phyloP scores from a whole-genome alignment of 2,888 invertebrate genomes.

The Phaonia tiefii region DNA sequence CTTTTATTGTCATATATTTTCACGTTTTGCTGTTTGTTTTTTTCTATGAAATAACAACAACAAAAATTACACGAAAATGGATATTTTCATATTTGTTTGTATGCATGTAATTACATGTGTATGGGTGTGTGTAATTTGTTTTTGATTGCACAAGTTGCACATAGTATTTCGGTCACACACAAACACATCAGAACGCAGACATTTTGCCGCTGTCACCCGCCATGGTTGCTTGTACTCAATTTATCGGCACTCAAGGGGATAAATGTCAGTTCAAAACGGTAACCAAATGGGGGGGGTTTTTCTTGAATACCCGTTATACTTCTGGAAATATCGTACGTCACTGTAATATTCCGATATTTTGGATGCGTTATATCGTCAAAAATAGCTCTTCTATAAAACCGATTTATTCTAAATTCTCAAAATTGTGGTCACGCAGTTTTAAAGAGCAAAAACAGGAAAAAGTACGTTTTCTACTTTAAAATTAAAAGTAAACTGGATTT shows the following conservation, averaged over 20 bases:
- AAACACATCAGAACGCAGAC: background rate
- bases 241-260: background rate
- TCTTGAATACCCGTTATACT: no score
- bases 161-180: constrained; percentile 40
- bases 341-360: no score
- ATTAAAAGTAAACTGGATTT: no score
- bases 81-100: background rate
- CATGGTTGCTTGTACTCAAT: background rate
- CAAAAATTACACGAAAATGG: constrained; percentile 21
- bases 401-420: no score
- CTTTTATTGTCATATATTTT: background rate
- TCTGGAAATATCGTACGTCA: no score
- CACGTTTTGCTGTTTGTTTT: background rate
- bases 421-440: no score
- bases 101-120: background rate
- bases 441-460: no score
- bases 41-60: constrained; percentile 8
- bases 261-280: background rate
- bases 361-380: no score
- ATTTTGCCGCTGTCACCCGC: constrained; percentile 47
- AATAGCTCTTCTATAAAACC: no score
- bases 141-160: constrained; percentile 41
- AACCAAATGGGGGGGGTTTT: background rate
- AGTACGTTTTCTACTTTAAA: no score
- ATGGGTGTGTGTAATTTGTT: background rate